A percentile compares a stretch with the other conserved stretches of the same genome.
Evolutionary conservation across 2,797 vertebrate genomes (phyloP).

Genomic region (Arremon aurantiirostris): DNA sequence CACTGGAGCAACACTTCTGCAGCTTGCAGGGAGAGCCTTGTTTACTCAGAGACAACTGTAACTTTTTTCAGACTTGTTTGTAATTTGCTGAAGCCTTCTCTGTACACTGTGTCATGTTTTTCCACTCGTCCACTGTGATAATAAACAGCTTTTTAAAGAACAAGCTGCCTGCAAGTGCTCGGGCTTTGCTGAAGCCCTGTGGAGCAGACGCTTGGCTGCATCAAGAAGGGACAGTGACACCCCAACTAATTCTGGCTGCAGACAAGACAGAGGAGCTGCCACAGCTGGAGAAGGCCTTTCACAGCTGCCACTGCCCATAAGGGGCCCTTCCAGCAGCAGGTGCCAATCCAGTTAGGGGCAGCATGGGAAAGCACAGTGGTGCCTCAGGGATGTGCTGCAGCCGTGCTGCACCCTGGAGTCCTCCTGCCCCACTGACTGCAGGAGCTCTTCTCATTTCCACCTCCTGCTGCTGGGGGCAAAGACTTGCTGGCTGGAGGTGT

Average conservation of each 20-base stretch:
- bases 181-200: neutral
- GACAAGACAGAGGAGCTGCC: neutral
- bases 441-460: neutral
- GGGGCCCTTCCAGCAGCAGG: neutral
- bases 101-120: neutral
- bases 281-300: neutral
- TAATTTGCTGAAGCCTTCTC: neutral
- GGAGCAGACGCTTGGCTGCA: neutral
- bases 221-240: neutral
- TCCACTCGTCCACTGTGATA: neutral
- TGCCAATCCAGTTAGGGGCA: neutral
- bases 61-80: neutral
- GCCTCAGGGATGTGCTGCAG: neutral
- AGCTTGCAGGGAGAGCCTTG: neutral
- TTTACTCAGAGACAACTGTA: neutral
- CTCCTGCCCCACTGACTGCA: neutral
- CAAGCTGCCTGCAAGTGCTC: neutral
- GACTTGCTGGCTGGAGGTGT: neutral
- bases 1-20: neutral
- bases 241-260: neutral
- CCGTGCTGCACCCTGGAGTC: neutral
- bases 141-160: conserved; percentile 30
- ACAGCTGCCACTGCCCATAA: neutral
- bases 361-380: fast-evolving
- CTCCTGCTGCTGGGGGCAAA: neutral